These are phyloP conservation scores for Sicus ferrugineus DNA, from an alignment of 2,888 invertebrate species.

Conservation along the genomic window DNA sequence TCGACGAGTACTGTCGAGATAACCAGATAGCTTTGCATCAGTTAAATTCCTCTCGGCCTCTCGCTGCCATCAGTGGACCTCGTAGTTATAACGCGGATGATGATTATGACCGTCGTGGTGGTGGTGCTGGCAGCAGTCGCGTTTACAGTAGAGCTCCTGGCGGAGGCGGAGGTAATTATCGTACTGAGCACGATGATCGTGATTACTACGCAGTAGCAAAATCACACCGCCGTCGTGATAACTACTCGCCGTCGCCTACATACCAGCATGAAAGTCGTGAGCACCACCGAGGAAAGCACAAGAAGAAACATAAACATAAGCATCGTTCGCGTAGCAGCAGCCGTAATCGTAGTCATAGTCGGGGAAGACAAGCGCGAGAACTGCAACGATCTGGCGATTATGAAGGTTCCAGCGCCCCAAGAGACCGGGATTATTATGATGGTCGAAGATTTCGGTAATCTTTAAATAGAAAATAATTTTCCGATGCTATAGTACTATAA, in stretches of 20 bases:
- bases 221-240: slow-evolving; percentile 47
- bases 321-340: slow-evolving; percentile 56
- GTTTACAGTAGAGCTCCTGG: slow-evolving; percentile 38
- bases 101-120: slow-evolving; percentile 51
- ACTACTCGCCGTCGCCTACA: slow-evolving; percentile 44
- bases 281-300: slow-evolving; percentile 56
- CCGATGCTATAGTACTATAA: not conserved
- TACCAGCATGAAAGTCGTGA: slow-evolving; percentile 49
- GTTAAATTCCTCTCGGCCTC: slow-evolving; percentile 50
- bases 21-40: slow-evolving; percentile 60
- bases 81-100: slow-evolving; percentile 18
- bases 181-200: slow-evolving; percentile 60
- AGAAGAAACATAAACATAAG: slow-evolving; percentile 61
- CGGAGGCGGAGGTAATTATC: slow-evolving; percentile 46
- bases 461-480: slow-evolving; percentile 1
- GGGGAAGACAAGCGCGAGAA: slow-evolving; percentile 47
- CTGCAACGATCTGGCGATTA: slow-evolving; percentile 37
- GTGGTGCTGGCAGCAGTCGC: slow-evolving; percentile 50
- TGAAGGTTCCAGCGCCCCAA: slow-evolving; percentile 44
- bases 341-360: slow-evolving; percentile 45
- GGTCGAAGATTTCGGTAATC: slow-evolving; percentile 53
- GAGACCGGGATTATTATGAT: slow-evolving; percentile 45
- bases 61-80: slow-evolving; percentile 28
- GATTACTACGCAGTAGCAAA: slow-evolving; percentile 42
- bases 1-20: slow-evolving; percentile 71